These are phyloP conservation scores for Toxotes jaculatrix DNA, from an alignment of 2,113 vertebrate species.

Conservation along the genomic window DNA sequence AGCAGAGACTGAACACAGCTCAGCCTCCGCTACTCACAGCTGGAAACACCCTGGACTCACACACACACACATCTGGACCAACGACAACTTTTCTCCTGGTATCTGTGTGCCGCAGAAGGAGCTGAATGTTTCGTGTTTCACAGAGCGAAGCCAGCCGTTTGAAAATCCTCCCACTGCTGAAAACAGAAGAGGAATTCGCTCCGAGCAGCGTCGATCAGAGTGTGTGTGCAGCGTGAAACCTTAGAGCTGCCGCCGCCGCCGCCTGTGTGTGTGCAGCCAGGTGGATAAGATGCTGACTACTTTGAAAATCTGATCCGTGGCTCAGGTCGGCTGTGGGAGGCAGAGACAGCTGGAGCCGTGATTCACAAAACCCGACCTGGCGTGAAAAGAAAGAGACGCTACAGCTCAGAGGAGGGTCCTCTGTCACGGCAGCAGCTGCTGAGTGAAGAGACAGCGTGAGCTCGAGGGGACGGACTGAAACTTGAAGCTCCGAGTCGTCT, in stretches of 20 bases:
- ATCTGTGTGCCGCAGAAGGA: background rate
- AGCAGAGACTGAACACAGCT: constrained; percentile 16
- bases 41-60: background rate
- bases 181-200: background rate
- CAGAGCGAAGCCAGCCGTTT: background rate
- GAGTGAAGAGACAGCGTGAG: background rate
- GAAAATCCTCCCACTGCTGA: constrained; percentile 30
- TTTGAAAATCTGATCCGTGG: constrained; percentile 44
- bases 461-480: background rate
- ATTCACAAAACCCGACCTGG: constrained; percentile 51
- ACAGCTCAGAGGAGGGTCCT: constrained; percentile 15
- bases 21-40: background rate
- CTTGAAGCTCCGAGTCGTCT: background rate
- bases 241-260: too few relatives aligned
- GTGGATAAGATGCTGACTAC: constrained; percentile 69
- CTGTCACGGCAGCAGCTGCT: background rate
- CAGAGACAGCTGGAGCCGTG: constrained; percentile 38
- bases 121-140: background rate
- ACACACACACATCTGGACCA: constrained; percentile 23
- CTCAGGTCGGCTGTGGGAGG: constrained; percentile 41
- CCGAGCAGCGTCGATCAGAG: too few relatives aligned
- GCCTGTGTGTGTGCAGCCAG: constrained; percentile 29
- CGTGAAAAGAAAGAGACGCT: constrained; percentile 37
- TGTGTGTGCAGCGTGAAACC: too few relatives aligned
- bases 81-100: constrained; percentile 12